Percentiles rank a stretch among this genome's conserved stretches.
phyloP scores from a whole-genome alignment of 2,113 vertebrate species.

The Cavia porcellus region DNA sequence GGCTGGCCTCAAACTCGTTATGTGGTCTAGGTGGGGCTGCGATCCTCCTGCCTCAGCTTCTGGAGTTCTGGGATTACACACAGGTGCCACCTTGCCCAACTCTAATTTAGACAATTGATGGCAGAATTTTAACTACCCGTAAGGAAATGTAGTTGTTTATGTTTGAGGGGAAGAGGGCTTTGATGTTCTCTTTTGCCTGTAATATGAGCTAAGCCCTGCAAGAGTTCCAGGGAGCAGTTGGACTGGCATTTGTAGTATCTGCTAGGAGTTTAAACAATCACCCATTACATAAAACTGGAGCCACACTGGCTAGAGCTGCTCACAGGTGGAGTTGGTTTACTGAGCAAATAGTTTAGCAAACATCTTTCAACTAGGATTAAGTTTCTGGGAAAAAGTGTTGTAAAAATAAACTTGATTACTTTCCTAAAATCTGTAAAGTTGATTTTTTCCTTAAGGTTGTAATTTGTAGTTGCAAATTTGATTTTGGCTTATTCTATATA shows the following conservation, averaged over 20 bases:
- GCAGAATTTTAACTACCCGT: conserved; percentile 6
- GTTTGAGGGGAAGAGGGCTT: not conserved
- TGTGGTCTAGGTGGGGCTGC: not conserved
- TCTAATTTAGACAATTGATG: not conserved
- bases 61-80: not conserved
- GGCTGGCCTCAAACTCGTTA: not conserved
- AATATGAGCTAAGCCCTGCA: not conserved
- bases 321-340: not conserved
- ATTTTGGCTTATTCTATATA: conserved; percentile 45
- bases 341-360: conserved; percentile 44
- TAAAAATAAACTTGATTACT: conserved; percentile 61
- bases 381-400: conserved; percentile 59
- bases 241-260: not conserved
- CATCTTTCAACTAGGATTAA: conserved; percentile 41
- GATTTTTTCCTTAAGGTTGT: conserved; percentile 39
- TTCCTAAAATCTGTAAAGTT: conserved; percentile 44
- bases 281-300: not conserved
- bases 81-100: not conserved
- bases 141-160: not conserved
- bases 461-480: conserved; percentile 61
- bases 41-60: not conserved
- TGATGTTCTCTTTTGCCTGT: not conserved
- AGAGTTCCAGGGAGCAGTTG: not conserved
- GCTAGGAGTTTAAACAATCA: not conserved
- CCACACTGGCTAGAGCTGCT: not conserved